Evolutionary conservation across 1,140 invertebrate genomes (phyloP).

Genomic region (Apis dorsata): DNA sequence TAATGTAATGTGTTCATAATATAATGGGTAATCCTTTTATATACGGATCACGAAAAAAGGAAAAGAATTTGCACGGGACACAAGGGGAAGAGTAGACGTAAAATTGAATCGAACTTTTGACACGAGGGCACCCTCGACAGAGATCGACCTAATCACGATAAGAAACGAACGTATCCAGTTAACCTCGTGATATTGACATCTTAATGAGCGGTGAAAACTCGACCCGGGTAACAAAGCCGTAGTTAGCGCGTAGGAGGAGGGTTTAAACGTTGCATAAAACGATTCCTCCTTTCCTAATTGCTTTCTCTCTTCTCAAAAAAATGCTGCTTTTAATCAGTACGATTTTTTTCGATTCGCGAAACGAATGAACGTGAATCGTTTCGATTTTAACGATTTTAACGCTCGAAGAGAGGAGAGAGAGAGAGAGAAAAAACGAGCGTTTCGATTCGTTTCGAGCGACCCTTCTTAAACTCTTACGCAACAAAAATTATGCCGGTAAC

Average conservation of each 20-base stretch:
- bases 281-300: slow-evolving; percentile 74
- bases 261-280: slow-evolving; percentile 59
- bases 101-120: not conserved
- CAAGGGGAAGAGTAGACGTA: too few species aligned
- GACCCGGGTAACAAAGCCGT: slow-evolving; percentile 29
- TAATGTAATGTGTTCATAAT: too few species aligned
- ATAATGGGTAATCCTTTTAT: not conserved
- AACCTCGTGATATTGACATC: slow-evolving; percentile 75
- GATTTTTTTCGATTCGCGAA: too few species aligned
- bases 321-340: too few species aligned
- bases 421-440: too few species aligned
- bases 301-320: slow-evolving; percentile 47
- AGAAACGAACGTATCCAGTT: slow-evolving; percentile 68
- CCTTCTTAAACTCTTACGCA: slow-evolving; percentile 15
- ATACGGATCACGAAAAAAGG: not conserved
- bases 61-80: too few species aligned
- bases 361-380: too few species aligned
- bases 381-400: too few species aligned
- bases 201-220: slow-evolving; percentile 73
- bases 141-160: slow-evolving; percentile 60
- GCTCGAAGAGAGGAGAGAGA: too few species aligned
- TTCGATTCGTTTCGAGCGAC: too few species aligned
- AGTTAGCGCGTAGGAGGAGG: slow-evolving; percentile 70
- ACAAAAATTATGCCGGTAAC: slow-evolving; percentile 42
- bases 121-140: slow-evolving; percentile 31